A percentile compares a stretch with the other conserved stretches of the same genome.
Conservation (phyloP, 2,888 invertebrate species). For the Nasonovia ribisnigri region DNA sequence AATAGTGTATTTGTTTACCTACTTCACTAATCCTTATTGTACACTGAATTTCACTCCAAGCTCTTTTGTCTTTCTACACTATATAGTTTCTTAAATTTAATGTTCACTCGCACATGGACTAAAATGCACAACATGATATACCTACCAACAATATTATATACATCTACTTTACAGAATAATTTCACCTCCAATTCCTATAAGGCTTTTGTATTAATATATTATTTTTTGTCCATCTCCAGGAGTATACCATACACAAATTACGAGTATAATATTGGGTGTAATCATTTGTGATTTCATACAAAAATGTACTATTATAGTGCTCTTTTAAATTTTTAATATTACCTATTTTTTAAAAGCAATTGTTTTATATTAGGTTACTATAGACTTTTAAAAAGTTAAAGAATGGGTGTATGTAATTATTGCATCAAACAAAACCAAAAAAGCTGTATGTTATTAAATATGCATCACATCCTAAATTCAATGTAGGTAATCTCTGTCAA, state of each 20-base stretch:
- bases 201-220: not conserved
- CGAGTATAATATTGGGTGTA: not conserved
- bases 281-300: not conserved
- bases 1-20: not conserved
- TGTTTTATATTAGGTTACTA: not conserved
- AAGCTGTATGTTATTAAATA: not conserved
- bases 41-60: not conserved
- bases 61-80: not conserved
- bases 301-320: not conserved
- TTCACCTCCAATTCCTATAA: not conserved
- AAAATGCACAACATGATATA: not conserved
- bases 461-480: not conserved
- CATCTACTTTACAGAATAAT: not conserved
- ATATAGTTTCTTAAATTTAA: not conserved
- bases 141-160: not conserved
- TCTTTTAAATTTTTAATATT: not conserved
- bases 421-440: not conserved
- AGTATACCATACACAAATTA: not conserved
- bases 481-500: not conserved
- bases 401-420: not conserved
- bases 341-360: not conserved
- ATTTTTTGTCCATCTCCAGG: not conserved
- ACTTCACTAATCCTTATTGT: not conserved
- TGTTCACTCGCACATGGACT: not conserved
- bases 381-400: not conserved